These are phyloP conservation scores for Enteromius mattozi DNA, from an alignment of 2,797 vertebrate species.

Conservation along the genomic window DNA sequence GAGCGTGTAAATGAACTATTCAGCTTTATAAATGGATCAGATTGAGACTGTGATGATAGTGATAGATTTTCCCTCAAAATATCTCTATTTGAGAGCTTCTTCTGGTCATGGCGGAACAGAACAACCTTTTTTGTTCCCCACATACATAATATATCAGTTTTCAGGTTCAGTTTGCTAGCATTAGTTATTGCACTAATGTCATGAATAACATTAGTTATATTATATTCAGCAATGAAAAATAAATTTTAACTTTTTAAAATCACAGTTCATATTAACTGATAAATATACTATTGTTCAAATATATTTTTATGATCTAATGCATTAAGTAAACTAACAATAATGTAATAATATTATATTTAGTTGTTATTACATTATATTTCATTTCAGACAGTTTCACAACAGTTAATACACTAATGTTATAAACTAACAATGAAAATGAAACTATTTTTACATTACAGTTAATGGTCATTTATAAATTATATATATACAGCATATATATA, in stretches of 20 bases:
- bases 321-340: not conserved
- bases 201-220: not conserved
- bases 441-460: not conserved
- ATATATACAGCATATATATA: too few relatives aligned
- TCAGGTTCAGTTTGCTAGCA: not conserved
- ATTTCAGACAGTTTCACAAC: not conserved
- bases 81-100: not conserved
- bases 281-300: not conserved
- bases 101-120: not conserved
- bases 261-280: too few relatives aligned
- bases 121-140: not conserved
- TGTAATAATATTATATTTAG: not conserved
- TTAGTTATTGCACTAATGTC: not conserved
- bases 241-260: not conserved
- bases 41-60: not conserved
- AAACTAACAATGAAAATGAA: not conserved
- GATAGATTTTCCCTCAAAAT: not conserved
- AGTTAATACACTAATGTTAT: not conserved
- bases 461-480: too few relatives aligned
- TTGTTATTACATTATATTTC: not conserved
- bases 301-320: not conserved
- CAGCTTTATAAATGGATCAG: constrained; percentile 1
- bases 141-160: not conserved
- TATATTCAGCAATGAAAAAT: not conserved
- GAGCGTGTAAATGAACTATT: not conserved